Evolutionary conservation across 1,140 invertebrate genomes (phyloP).

Genomic region (Rhagoletis zephyria): DNA sequence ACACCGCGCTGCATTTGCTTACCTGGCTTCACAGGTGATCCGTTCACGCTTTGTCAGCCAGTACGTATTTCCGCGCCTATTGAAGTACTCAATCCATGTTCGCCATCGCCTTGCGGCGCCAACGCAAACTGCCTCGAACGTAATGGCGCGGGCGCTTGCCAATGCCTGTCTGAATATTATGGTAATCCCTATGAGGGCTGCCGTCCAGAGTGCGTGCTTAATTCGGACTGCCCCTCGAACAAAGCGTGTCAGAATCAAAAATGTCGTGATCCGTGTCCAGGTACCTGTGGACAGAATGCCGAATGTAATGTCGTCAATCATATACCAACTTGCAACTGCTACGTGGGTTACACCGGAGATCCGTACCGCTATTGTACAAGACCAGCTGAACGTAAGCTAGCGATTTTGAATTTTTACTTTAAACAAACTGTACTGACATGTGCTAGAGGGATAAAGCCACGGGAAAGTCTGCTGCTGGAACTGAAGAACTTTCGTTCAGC

Average conservation of each 20-base stretch:
- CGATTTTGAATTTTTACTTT: constrained; percentile 74
- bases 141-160: constrained; percentile 81
- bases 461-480: background rate
- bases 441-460: background rate
- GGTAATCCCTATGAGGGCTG: constrained; percentile 84
- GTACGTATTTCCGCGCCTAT: constrained; percentile 71
- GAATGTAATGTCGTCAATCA: constrained; percentile 84
- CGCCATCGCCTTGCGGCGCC: constrained; percentile 84
- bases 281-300: constrained; percentile 82
- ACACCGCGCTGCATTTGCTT: constrained; percentile 81
- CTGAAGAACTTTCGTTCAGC: background rate
- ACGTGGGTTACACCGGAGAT: constrained; percentile 79
- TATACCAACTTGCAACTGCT: constrained; percentile 82
- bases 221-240: constrained; percentile 81
- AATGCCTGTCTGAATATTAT: constrained; percentile 79
- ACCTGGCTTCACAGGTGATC: constrained; percentile 81
- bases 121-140: constrained; percentile 82
- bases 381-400: constrained; percentile 76
- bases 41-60: constrained; percentile 78
- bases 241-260: constrained; percentile 82
- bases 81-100: constrained; percentile 78
- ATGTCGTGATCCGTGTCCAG: constrained; percentile 84
- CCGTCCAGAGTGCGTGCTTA: constrained; percentile 82
- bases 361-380: constrained; percentile 78
- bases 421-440: background rate